A percentile compares a stretch with the other conserved stretches of the same genome.
These are phyloP conservation scores for Miniopterus natalensis DNA, from an alignment of 2,113 vertebrate genomes.

Conservation along the genomic window DNA sequence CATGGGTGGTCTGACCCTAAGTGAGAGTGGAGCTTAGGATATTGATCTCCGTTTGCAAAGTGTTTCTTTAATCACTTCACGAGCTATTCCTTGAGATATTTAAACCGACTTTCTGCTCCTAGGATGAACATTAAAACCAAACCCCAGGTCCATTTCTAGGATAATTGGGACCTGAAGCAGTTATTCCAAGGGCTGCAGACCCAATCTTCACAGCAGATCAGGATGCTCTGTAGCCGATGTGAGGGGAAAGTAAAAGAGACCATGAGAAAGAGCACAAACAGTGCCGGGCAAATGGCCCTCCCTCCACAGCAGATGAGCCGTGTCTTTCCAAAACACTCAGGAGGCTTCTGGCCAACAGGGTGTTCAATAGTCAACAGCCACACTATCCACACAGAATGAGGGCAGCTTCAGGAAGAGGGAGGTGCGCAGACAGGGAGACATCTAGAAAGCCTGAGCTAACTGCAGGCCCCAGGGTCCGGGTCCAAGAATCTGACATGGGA, in stretches of 20 bases:
- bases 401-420: not conserved
- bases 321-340: slow-evolving; percentile 40
- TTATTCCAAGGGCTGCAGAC: not conserved
- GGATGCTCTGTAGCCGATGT: not conserved
- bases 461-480: rapidly evolving
- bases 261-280: slow-evolving; percentile 25
- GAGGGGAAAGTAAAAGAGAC: not conserved
- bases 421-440: not conserved
- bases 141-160: slow-evolving; percentile 65
- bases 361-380: not conserved
- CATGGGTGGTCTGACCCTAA: slow-evolving; percentile 60
- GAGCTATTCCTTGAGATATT: slow-evolving; percentile 60
- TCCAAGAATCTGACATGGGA: not conserved
- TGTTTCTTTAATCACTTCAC: slow-evolving; percentile 80
- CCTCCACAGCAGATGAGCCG: not conserved
- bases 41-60: slow-evolving; percentile 79
- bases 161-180: not conserved
- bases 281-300: not conserved
- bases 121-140: slow-evolving; percentile 63
- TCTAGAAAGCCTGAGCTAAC: not conserved
- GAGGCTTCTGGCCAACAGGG: not conserved
- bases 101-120: slow-evolving; percentile 52
- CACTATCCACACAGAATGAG: not conserved
- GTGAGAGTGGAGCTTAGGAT: slow-evolving; percentile 66
- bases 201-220: not conserved